A percentile compares a stretch with the other conserved stretches of the same genome.
Evolutionary conservation across 2,888 invertebrate genomes (phyloP).

Genomic region (Heliconius sara): DNA sequence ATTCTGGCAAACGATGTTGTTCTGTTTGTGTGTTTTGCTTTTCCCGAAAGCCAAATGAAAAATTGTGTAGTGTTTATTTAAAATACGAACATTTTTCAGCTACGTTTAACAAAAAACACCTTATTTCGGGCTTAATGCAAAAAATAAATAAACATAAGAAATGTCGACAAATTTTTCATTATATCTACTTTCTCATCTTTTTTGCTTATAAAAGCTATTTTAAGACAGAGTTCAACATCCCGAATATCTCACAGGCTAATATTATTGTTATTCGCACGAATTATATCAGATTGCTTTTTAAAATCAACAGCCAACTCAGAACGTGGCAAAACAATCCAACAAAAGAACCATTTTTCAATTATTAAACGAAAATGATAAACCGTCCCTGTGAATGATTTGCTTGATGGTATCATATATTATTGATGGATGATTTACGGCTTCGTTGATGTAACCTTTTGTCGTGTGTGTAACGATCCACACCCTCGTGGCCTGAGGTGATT

Average conservation of each 20-base stretch:
- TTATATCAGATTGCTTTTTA: background rate
- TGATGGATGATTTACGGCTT: conserved; percentile 50
- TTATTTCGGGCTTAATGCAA: background rate
- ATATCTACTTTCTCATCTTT: background rate
- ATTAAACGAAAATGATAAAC: background rate
- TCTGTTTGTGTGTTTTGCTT: conserved; percentile 38
- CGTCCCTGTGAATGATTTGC: conserved; percentile 27
- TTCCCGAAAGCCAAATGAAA: conserved; percentile 27
- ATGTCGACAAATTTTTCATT: background rate
- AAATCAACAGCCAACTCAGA: background rate
- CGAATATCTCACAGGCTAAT: background rate
- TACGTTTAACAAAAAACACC: background rate
- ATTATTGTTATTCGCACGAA: background rate
- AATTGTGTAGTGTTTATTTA: conserved; percentile 13
- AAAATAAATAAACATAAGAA: background rate
- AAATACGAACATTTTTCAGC: background rate
- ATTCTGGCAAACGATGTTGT: conserved; percentile 56
- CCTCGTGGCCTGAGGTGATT: conserved; percentile 66
- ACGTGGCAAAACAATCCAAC: background rate
- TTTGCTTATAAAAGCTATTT: background rate
- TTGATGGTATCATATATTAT: conserved; percentile 39
- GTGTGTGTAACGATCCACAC: conserved; percentile 58
- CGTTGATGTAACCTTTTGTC: conserved; percentile 52
- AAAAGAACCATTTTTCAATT: background rate
- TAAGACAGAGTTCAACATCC: background rate